Evolutionary conservation across 2,113 vertebrate genomes (phyloP), one percentile per base, ranked within the genome.

Genomic region (Athene cunicularia): DNA sequence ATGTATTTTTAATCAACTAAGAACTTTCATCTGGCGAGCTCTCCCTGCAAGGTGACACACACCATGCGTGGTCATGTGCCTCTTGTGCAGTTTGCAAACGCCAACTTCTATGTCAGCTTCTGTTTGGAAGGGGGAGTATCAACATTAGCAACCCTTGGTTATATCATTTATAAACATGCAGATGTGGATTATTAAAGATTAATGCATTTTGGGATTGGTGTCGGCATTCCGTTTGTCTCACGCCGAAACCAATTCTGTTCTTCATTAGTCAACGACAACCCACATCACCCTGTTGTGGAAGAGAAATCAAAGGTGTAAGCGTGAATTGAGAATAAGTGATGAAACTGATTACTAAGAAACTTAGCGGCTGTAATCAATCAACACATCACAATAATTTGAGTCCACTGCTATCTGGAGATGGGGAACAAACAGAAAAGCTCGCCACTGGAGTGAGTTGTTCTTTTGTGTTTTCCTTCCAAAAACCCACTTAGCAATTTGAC

Each of bases 131-230:
- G 96, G 85, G 97, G 94, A 96, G 83, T 87, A 97, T 98, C 96
- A 98, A 86, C 76, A 85, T 96, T 97, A 98, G 95, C 97, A 96
- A 96, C 77, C 90, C 74, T 94, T 90, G 92, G 95, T 97, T 98
- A 90, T 97, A 98, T 91, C 98, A 97, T 98, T 98, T 98, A 98
- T 98, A 98, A 98, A 98, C 98, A 98, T 98, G 98, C 97, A 98
- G 98, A 98, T 98, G 98, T 97, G 97, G 97, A 98, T 98, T 98
- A 98, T 98, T 98, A 98, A 98, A 98, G 98, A 99, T 98, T 98
- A 98, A 98, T 98, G 98, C 98, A 95, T 97, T 98, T 97, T 93
- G 97, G 98, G 97, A 98, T 98, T 97, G 98, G 98, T 98, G 98
- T 96, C 95, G 97, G 98, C 98, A 97, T 98, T 98, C 97, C 95